Base-by-base conservation (phyloP, 2,797 vertebrate species). In the Falco cherrug region DNA sequence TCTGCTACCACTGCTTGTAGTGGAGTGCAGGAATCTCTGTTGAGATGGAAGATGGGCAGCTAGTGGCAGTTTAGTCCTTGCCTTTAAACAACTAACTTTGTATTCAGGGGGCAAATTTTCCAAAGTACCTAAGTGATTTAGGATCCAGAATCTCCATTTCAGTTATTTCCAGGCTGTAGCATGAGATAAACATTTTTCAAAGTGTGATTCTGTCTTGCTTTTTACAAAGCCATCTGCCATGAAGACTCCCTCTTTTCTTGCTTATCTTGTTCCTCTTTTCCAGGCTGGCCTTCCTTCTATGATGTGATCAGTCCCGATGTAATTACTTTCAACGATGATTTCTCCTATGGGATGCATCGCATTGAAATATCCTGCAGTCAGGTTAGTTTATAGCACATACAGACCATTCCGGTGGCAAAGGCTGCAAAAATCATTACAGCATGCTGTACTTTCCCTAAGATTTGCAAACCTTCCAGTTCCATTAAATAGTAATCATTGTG, bases 201-300 rank as follows among this genome's bases (percentile, higher is more conserved):
- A 76, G 20, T 17, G 39, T 64, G 53, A 50, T 75, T 83, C n/a
- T 79, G 18, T 85, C 77, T 85, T 84, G 39, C 22, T 86, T 94
- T 90, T 79, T 82, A 70, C 25, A 76, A 37, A 83, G 47, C 29
- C 31, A 21, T 94, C 59, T 97, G 81, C 95, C 48, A n/a, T 6
- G n/a, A 71, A 85, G 51, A 57, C 16, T 1, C 69, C 33, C n/a
- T 73, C 57, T 90, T 77, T 89, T 87, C 63, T 81, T n/a, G 63
- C 74, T n/a, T 81, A 25, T 47, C 37, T 70, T 56, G 17, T 95
- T 86, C 33, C 47, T 91, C 50, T 94, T 84, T 84, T 91, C 56
- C 96, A 99, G 99, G 99, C 76, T 99, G 99, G 99, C 99, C 99
- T 20, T 99, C 99, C 13, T 99, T 99, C 98, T 99, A 96, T 12